Base-by-base conservation (phyloP, 2,113 vertebrate genomes). In the Xerus inauris region DNA sequence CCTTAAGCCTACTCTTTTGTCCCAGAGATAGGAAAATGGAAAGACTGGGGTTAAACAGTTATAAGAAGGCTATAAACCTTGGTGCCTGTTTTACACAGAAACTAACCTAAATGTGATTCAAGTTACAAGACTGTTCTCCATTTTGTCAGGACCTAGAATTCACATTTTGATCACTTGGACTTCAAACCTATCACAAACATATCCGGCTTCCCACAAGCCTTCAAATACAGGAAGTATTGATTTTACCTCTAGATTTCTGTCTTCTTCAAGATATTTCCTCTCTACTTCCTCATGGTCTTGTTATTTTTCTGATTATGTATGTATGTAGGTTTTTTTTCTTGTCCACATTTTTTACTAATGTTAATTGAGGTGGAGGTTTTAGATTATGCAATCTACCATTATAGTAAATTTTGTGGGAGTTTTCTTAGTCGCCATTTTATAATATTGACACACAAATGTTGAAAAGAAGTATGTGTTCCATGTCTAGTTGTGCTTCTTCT, bases 201-300 rank as follows among this genome's bases (percentile, higher is more conserved):
- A 65, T 12, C 77, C 83, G 59, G n/a, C 19, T 30, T 92, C 38
- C 71, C 17, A 77, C 14, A 32, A 85, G 45, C 9, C 30, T 77
- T 65, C 16, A 28, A 77, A 19, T 54, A 54, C 75, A 77, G 12
- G 26, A 75, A 71, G 26, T 30, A 65, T 5, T 57, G 32, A 32
- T 95, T 91, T 83, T n/a, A 86, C 11, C 5, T 64, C 35, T 87
- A n/a, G 28, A 62, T 77, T 86, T 93, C 49, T 90, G 28, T 71
- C 51, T 87, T 95, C 80, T 71, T 75, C 51, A 79, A 24, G 1
- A 59, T 79, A 40, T 14, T 87, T 42, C 26, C 40, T 75, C 6
- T 87, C 30, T 87, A 75, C 40, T 90, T 95, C 7, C 7, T 95
- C 49, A 62, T 69, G 17, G 72, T 51, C 5, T 87, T 92, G 26